Evolutionary conservation across 2,797 vertebrate species (phyloP), one percentile per base, ranked within the genome.

Genomic region (Sternarchorhynchus goeldii): DNA sequence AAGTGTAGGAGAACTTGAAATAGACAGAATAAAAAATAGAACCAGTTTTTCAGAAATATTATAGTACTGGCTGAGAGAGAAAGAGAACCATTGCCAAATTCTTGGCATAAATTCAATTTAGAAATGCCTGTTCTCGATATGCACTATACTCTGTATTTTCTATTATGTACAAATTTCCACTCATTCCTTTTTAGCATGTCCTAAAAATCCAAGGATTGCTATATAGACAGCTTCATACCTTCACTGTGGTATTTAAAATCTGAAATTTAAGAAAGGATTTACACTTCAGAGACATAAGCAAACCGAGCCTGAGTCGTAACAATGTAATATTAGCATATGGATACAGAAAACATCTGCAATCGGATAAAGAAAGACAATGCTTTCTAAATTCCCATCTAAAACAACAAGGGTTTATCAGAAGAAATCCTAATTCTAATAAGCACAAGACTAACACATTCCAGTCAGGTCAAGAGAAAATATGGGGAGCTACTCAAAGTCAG

Each of bases 251-350:
- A 21, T 56, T 56, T 64, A 16, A 41, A 20, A 17, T 36, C 10
- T 64, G 39, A 18, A 21, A 18, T 3, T 60, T 21, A 14, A 65
- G 29, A 41, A 57, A 60, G 1, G 1, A 3, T 45, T 65, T 7
- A 58, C 18, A 10, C 18, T 25, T 20, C 58, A 10, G 32, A 58
- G 18, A 29, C 29, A 50, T 57, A 21, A 14, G 55, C 66, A 36
- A 77, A 58, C 34, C 63, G 57, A 75, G 17, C 57, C 71, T 73
- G 68, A 53, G 53, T 72, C 75, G 72, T 64, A 78, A 78, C 79
- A 77, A 76, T 10, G 4, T 78, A 76, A 75, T 41, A 55, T 75
- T 25, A 56, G 69, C 45, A 36, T 16, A 31, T 6, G 3, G 14
- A 34, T 4, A 57, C 5, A 12, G 53, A 14, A 71, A 64, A 75